Evolutionary conservation across 2,888 invertebrate species (phyloP).

Genomic region (Xestia xanthographa): DNA sequence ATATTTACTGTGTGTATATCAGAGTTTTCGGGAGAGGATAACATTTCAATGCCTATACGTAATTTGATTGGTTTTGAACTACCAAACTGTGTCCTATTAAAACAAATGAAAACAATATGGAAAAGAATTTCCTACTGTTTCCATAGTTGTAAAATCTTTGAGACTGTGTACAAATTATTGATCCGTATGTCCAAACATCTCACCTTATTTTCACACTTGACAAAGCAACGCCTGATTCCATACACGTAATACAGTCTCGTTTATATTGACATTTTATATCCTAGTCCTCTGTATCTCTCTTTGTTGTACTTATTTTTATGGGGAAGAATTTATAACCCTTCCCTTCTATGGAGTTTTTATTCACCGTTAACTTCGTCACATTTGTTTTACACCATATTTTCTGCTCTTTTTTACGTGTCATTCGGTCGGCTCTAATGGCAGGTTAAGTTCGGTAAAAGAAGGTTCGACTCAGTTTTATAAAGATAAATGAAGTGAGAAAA

Average conservation of each 20-base stretch:
- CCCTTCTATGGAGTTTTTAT: slow-evolving; percentile 49
- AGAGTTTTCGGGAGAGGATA: neutral
- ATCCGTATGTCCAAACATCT: slow-evolving; percentile 63
- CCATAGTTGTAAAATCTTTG: neutral
- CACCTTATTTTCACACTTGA: slow-evolving; percentile 80
- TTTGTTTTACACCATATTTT: slow-evolving; percentile 53
- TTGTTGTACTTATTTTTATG: slow-evolving; percentile 71
- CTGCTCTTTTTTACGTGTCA: slow-evolving; percentile 40
- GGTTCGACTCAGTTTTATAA: slow-evolving; percentile 48
- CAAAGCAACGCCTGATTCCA: slow-evolving; percentile 80
- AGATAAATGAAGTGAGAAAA: slow-evolving; percentile 56
- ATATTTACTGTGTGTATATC: neutral
- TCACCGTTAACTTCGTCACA: slow-evolving; percentile 36
- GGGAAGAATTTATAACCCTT: slow-evolving; percentile 51
- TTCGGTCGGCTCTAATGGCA: slow-evolving; percentile 35
- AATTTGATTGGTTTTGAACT: neutral
- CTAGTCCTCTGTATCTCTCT: slow-evolving; percentile 67
- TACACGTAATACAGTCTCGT: slow-evolving; percentile 80
- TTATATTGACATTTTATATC: slow-evolving; percentile 82
- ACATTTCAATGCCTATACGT: neutral
- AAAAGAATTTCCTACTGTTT: neutral
- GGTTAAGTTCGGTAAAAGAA: slow-evolving; percentile 23
- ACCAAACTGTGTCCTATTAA: too few relatives aligned
- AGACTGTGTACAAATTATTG: slow-evolving; percentile 24
- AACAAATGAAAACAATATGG: neutral